These are phyloP conservation scores for Lasaia peninsularis DNA, from an alignment of 1,140 invertebrate genomes.

Conservation along the genomic window DNA sequence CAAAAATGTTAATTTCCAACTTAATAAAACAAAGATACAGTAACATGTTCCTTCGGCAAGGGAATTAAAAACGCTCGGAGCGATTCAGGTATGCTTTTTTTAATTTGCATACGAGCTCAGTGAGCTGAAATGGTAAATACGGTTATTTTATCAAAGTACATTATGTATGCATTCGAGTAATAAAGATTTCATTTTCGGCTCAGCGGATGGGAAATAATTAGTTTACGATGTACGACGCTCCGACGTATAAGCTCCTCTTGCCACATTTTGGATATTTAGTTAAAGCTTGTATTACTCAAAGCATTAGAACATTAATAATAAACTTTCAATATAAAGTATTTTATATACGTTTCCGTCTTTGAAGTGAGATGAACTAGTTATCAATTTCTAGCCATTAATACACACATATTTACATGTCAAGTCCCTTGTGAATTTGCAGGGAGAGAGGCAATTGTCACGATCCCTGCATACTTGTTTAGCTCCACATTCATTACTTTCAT, in stretches of 20 bases:
- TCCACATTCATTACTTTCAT: too few relatives aligned
- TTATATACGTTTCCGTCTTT: too few relatives aligned
- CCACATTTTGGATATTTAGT: background rate
- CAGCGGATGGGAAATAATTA: constrained; percentile 9
- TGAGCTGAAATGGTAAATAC: constrained; percentile 11
- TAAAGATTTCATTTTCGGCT: constrained; percentile 12
- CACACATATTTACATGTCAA: too few relatives aligned
- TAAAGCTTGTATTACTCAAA: background rate
- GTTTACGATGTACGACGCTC: background rate
- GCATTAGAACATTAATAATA: too few relatives aligned
- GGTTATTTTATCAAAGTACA: constrained; percentile 13
- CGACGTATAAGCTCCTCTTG: background rate
- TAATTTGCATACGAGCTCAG: constrained; percentile 3
- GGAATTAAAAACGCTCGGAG: constrained; percentile 2
- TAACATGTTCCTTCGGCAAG: background rate
- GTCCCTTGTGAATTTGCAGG: too few relatives aligned
- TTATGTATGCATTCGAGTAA: constrained; percentile 12
- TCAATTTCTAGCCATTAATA: too few relatives aligned
- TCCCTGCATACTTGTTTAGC: too few relatives aligned
- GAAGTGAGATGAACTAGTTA: too few relatives aligned
- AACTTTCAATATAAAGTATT: too few relatives aligned
- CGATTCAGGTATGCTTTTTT: constrained; percentile 10
- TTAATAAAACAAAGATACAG: constrained; percentile 4
- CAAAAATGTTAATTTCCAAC: background rate
- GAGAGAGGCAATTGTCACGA: too few relatives aligned